phyloP scores from a whole-genome alignment of 2,113 vertebrate genomes.

The Elephantulus edwardii region DNA sequence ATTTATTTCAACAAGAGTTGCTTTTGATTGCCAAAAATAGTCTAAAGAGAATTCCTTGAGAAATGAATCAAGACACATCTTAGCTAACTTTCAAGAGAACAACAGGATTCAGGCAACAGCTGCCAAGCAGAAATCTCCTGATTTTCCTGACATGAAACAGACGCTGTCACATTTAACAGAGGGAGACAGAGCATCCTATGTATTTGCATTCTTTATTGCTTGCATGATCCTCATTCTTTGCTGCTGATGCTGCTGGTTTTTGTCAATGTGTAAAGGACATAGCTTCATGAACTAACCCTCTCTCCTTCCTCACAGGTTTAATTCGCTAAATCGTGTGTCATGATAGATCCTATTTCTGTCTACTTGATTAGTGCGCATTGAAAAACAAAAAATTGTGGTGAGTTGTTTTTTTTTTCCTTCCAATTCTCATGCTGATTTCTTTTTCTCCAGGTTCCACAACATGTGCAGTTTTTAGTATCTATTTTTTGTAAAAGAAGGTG shows the following conservation, averaged over 20 bases:
- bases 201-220: background rate
- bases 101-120: background rate
- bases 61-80: background rate
- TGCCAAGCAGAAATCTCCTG: constrained; percentile 37
- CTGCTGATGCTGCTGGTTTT: constrained; percentile 15
- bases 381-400: too few species aligned
- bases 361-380: constrained; percentile 49
- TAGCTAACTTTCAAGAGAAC: background rate
- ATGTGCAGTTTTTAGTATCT: background rate
- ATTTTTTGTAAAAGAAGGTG: background rate
- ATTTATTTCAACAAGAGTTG: background rate
- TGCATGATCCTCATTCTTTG: background rate
- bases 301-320: constrained; percentile 55
- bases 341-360: constrained; percentile 40
- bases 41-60: constrained; percentile 11
- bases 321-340: constrained; percentile 68
- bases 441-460: constrained; percentile 16
- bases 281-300: background rate
- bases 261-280: constrained; percentile 42
- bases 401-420: constrained; percentile 62
- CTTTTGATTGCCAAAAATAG: background rate
- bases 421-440: constrained; percentile 49
- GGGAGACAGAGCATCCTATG: background rate
- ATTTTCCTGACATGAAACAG: constrained; percentile 53
- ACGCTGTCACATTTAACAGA: background rate